phyloP scores from a whole-genome alignment of 2,888 invertebrate species.

The Dasysyrphus albostriatus region DNA sequence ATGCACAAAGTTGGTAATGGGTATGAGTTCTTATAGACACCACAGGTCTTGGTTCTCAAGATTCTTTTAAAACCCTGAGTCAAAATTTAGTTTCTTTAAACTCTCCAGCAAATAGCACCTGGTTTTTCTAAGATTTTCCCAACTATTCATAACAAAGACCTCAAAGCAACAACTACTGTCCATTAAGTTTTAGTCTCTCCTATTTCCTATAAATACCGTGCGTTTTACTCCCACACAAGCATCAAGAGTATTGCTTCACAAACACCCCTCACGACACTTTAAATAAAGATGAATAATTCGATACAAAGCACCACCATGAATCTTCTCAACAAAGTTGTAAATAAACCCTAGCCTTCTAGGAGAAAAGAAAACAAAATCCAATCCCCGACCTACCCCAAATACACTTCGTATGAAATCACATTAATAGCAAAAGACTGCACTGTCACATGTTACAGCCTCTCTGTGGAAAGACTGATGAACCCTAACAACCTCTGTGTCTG shows the following conservation, averaged over 20 bases:
- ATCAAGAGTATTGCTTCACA: neutral
- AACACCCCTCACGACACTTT: neutral
- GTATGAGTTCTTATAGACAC: too few species aligned
- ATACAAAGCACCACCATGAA: neutral
- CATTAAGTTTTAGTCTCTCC: neutral
- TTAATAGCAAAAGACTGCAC: conserved; percentile 7
- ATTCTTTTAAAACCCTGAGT: too few species aligned
- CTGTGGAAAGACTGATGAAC: conserved; percentile 15
- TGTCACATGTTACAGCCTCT: conserved; percentile 19
- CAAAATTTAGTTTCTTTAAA: too few species aligned
- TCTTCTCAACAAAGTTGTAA: neutral
- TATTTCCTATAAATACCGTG: neutral
- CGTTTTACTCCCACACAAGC: neutral
- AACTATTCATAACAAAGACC: neutral
- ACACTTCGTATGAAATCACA: neutral
- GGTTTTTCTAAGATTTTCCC: neutral
- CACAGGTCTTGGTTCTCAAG: too few species aligned
- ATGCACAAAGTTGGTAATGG: too few species aligned
- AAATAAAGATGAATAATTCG: conserved; percentile 6
- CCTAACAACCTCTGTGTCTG: neutral
- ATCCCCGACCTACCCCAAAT: neutral
- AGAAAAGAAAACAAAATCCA: too few species aligned
- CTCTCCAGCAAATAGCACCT: too few species aligned
- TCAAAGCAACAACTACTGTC: neutral
- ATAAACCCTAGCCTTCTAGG: too few species aligned